Base-by-base conservation (phyloP, 2,888 invertebrate genomes). In the Zootermopsis nevadensis region DNA sequence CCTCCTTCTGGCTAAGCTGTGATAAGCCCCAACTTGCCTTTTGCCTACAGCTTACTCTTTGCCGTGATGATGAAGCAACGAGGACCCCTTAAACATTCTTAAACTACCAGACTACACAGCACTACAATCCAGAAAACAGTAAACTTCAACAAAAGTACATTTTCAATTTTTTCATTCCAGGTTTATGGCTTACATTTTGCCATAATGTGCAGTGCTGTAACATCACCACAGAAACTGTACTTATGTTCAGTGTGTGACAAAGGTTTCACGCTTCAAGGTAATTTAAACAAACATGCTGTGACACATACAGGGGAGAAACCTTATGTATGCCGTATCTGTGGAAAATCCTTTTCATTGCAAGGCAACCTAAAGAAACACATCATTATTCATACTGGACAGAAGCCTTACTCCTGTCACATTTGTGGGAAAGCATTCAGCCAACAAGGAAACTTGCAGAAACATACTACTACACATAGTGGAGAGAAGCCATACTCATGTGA, bases 381-480 rank as follows among this genome's bases (percentile, higher is more conserved):
- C n/a, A 38, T 66, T n/a, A 79, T 79, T 24, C 79, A 79, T 66
- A 79, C n/a, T 35, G 79, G 79, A 60, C 55, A 79, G 31, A 79
- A 79, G 35, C 60, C 79, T 6, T 38, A 79, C 15, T 12, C 19
- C 6, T 79, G 79, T 79, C 22, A 0, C 3, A n/a, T 79, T n/a
- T 79, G 79, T 79, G 79, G 79, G 8, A 79, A 79, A 7, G 60
- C 79, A 4, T 79, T 60, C 31, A 27, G 35, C 12, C 79, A 79
- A 27, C 79, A 79, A 35, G 79, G 79, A 3, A 79, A 79, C 15
- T 35, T 79, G 66, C 31, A 38, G 1, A 79, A 79, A 15, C 79
- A 79, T 66, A 38, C 35, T 2, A 33, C n/a, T 35, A 35, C 33
- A 22, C 79, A 79, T n/a, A 66, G 66, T 12, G 79, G 79, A 55